A percentile compares a stretch with the other conserved stretches of the same genome.
Conservation (phyloP, 2,113 vertebrate species). For the Rousettus leschenaultii region DNA sequence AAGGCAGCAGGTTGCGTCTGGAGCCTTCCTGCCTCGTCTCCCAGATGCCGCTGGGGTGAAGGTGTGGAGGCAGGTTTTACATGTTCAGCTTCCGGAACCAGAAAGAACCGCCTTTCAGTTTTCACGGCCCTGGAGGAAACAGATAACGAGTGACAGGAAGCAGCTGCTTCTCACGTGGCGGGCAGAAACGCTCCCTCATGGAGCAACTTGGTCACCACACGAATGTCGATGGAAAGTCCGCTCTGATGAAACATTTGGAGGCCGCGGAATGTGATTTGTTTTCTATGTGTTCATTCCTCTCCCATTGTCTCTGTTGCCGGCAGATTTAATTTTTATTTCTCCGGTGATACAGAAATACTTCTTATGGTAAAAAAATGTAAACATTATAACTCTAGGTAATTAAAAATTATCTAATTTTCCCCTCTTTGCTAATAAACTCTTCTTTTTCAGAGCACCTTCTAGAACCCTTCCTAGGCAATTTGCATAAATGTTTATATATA, state of each 20-base stretch:
- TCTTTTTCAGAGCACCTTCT: neutral
- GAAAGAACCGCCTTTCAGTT: neutral
- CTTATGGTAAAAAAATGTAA: neutral
- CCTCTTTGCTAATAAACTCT: neutral
- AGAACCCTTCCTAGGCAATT: neutral
- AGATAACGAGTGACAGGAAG: slow-evolving; percentile 58
- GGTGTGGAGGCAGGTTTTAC: neutral
- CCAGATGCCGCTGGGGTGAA: neutral
- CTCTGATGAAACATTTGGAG: neutral
- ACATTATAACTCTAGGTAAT: neutral
- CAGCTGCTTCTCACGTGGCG: slow-evolving; percentile 47
- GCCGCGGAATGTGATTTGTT: neutral
- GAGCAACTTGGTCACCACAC: neutral
- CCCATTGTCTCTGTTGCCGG: neutral
- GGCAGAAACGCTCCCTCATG: neutral
- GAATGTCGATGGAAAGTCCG: slow-evolving; percentile 25
- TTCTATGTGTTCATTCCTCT: neutral
- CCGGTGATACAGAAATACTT: neutral
- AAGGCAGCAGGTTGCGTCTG: neutral
- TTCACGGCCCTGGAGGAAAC: slow-evolving; percentile 62
- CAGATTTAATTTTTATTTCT: neutral
- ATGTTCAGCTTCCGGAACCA: slow-evolving; percentile 25
- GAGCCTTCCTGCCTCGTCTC: neutral
- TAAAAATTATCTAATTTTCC: neutral
- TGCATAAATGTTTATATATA: neutral